Evolutionary conservation across 2,888 invertebrate species (phyloP), one percentile per base, ranked within the genome.

Genomic region (Epistrophe eligans): DNA sequence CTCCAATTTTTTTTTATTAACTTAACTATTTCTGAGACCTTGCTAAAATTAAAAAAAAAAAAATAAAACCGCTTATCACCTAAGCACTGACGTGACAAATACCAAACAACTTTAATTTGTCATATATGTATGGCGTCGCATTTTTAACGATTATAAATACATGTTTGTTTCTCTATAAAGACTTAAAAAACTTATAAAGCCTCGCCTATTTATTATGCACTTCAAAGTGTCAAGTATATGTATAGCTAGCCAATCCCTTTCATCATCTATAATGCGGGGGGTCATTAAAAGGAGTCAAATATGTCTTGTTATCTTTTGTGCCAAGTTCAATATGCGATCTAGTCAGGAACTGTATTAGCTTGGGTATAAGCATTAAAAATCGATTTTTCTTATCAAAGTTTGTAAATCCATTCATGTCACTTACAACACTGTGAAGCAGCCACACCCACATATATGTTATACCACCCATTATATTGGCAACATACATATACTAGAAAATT

Each of bases 271-370:
- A 52, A 0, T 5, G 24, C 32, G 5, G 35, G 11, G 32, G 84
- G 80, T 84, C 80, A 80, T 77, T 76, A 67, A 84, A 77, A 80
- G 80, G 84, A 67, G 80, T 80, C 77, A 77, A 58, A 38, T 17
- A 50, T 43, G 19, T 11, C 17, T 24, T 50, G 48, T 57, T 82
- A 67, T 67, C 67, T 35, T 67, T 32, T 50, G 35, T 45, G 45
- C 28, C 64, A 45, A 64, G 45, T 64, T 64, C 43, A 64, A 13
- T 50, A 11, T 24, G 1, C 17, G 45, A 45, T 24, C 28, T 32
- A 2, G 64, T 32, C 45, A n/a, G 32, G 64, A 40, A 40, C 32
- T 13, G 7, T 24, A 15, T 4, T 28, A 4, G 9, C 13, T 40
- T 11, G 11, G 13, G n/a, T 64, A 35, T 50, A 50, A 71, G 72